phyloP scores from a whole-genome alignment of 2,113 vertebrate genomes.

The Cinclus cinclus region DNA sequence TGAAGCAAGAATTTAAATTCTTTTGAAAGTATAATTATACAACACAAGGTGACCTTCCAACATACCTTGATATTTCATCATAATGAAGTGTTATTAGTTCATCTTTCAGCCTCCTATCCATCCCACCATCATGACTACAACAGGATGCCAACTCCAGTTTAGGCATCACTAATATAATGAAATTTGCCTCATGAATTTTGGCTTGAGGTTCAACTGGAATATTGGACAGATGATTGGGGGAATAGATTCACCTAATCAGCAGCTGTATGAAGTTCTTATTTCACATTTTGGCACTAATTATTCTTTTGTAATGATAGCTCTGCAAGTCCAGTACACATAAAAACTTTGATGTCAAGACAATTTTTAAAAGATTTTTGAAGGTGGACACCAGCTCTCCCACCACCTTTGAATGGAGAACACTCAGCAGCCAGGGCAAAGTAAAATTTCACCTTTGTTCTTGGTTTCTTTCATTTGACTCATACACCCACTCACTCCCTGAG shows the following conservation, averaged over 20 bases:
- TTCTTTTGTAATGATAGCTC: background rate
- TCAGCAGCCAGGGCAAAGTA: background rate
- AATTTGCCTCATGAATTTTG: conserved; percentile 27
- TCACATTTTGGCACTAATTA: background rate
- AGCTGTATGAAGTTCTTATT: background rate
- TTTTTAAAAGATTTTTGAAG: background rate
- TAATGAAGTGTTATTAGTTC: conserved; percentile 15
- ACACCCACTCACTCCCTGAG: conserved; percentile 7
- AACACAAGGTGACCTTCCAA: conserved; percentile 35
- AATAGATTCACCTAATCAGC: conserved; percentile 10
- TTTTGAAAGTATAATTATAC: conserved; percentile 34
- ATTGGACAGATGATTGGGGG: background rate
- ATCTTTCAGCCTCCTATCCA: conserved; percentile 32
- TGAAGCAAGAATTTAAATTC: conserved; percentile 62
- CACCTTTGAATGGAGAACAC: background rate
- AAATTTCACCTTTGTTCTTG: background rate
- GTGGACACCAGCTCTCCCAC: background rate
- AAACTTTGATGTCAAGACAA: background rate
- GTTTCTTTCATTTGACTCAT: conserved; percentile 6
- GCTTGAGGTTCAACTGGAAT: background rate
- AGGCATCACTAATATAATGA: background rate
- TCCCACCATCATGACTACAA: background rate
- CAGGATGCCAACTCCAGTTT: background rate
- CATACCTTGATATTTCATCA: conserved; percentile 21
- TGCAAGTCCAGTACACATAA: background rate